Conservation (phyloP, 2,888 invertebrate genomes). For the Bugulina stolonifera region DNA sequence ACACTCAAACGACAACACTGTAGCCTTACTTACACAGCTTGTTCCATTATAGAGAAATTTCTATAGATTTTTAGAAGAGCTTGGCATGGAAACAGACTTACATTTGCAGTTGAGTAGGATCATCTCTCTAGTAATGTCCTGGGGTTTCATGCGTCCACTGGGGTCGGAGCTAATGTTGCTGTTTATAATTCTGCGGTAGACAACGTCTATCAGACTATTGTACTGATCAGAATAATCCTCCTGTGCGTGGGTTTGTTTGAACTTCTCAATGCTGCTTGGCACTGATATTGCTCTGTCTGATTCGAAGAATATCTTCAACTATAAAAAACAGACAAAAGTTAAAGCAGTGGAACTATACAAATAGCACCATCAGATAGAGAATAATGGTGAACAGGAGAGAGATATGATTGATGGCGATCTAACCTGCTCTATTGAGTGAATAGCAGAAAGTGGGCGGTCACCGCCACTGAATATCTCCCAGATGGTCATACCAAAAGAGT, state of each 20-base stretch:
- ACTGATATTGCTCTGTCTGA: neutral
- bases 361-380: no score
- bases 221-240: neutral
- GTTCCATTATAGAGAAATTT: no score
- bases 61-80: neutral
- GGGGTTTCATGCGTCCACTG: slow-evolving; percentile 12
- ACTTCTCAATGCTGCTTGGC: neutral
- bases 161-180: slow-evolving; percentile 4
- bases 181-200: neutral
- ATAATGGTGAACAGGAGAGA: no score
- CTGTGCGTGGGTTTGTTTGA: neutral
- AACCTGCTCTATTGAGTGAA: slow-evolving; percentile 16
- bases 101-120: slow-evolving; percentile 20
- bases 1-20: no score
- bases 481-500: slow-evolving; percentile 24
- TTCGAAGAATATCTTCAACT: slow-evolving; percentile 16
- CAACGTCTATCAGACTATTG: neutral
- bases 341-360: no score
- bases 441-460: neutral
- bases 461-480: slow-evolving; percentile 26
- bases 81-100: neutral
- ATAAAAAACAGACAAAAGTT: no score
- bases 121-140: slow-evolving; percentile 17
- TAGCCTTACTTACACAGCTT: no score
- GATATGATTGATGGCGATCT: no score